phyloP scores from a whole-genome alignment of 2,113 vertebrate species.

The Crotalus helleri region DNA sequence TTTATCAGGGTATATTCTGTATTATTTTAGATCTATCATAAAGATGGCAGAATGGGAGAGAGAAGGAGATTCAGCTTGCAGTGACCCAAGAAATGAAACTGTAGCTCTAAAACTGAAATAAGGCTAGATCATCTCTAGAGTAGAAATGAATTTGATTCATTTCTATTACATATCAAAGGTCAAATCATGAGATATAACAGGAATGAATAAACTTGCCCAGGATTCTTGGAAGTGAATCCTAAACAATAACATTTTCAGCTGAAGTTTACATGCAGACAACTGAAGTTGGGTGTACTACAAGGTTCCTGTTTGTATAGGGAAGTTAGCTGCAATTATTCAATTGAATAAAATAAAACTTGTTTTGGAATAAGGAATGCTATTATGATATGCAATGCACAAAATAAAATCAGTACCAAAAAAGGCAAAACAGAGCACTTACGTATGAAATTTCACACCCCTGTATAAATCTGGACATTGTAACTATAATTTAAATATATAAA shows the following conservation, averaged over 20 bases:
- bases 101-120: constrained; percentile 1
- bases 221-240: not conserved
- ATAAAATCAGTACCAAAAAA: not conserved
- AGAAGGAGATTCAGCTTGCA: accelerated
- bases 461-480: not conserved
- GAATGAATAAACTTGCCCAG: not conserved
- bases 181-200: not conserved
- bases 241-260: not conserved
- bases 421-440: not conserved
- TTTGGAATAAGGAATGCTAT: not conserved
- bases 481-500: not conserved
- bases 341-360: not conserved
- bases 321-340: not conserved
- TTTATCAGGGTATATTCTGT: not conserved
- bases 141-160: not conserved
- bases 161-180: not conserved
- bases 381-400: not conserved
- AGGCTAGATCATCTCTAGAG: not conserved
- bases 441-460: not conserved
- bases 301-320: not conserved
- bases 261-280: not conserved
- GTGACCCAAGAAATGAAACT: not conserved
- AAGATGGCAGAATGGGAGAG: not conserved
- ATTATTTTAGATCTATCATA: accelerated
- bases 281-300: not conserved